Evolutionary conservation across 2,888 invertebrate genomes (phyloP), one percentile per base, ranked within the genome.

Genomic region (Drosophila dives): DNA sequence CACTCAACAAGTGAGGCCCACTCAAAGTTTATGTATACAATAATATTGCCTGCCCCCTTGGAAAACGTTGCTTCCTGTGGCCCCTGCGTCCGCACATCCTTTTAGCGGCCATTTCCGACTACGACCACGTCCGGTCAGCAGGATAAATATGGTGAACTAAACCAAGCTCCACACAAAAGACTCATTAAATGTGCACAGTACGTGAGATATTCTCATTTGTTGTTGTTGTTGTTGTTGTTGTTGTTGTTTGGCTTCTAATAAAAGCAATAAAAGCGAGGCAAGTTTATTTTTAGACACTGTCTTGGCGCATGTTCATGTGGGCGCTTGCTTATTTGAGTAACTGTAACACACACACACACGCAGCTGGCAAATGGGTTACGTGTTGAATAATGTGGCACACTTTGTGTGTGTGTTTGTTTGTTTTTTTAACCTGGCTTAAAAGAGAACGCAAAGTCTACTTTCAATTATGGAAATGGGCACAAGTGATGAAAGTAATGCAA

Each of bases 61-160:
- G 23, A 23, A 23, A 62, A 51, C 34, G 58, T 6, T n/a, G 54
- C 33, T 49, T 36, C 55, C 63, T 34, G 33, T 48, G 26, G 2
- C 11, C n/a, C 3, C 15, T 29, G 29, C 40, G 10, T 32, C 53
- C 53, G 59, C 83, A 79, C 74, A 84, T 89, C 78, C 89, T 77
- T 86, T 87, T 81, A 84, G 67, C 85, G 74, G 70, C 77, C 81
- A 85, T 81, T 89, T 89, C 88, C 86, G 88, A 75, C 89, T 73
- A 75, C 88, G 71, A 64, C 70, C 75, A 87, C 77, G 61, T 86
- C 90, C 90, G 86, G 88, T 81, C 85, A 75, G 72, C 54, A 72
- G 65, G 48, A 34, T 64, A 77, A 75, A 68, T 74, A 72, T 73
- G 58, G 75, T 72, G 56, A 50, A 59, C 74, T 61, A 12, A 17